Evolutionary conservation across 2,888 invertebrate species (phyloP).

Genomic region (Brachyptera putata): DNA sequence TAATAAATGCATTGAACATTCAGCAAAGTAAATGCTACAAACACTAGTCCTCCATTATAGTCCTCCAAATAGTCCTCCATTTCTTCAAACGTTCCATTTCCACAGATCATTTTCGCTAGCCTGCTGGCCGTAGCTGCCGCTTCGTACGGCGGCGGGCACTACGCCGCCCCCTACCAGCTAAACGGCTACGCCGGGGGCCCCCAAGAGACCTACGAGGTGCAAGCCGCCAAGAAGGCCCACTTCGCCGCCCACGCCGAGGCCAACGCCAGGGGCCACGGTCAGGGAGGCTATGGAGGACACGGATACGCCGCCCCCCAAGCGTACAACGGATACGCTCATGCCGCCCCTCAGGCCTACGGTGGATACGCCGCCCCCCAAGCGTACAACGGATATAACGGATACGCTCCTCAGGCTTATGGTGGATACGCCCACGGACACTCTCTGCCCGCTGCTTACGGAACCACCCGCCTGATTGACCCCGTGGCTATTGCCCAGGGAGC

Average conservation of each 20-base stretch:
- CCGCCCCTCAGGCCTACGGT: slow-evolving; percentile 47
- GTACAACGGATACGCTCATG: slow-evolving; percentile 32
- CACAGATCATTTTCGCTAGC: slow-evolving; percentile 44
- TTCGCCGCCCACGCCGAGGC: slow-evolving; percentile 36
- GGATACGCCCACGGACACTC: slow-evolving; percentile 14
- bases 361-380: slow-evolving; percentile 36
- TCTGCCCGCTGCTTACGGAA: slow-evolving; percentile 39
- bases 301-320: slow-evolving; percentile 28
- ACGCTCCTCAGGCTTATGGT: slow-evolving; percentile 27
- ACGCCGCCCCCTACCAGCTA: slow-evolving; percentile 44
- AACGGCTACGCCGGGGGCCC: too few species aligned
- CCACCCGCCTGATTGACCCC: slow-evolving; percentile 31
- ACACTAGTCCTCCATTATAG: too few species aligned
- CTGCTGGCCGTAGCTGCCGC: slow-evolving; percentile 51
- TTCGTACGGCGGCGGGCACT: slow-evolving; percentile 39
- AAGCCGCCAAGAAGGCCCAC: slow-evolving; percentile 37
- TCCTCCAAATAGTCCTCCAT: not conserved
- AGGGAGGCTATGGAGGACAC: too few species aligned
- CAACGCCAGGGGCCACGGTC: slow-evolving; percentile 27
- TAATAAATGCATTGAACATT: too few species aligned
- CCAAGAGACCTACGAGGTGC: slow-evolving; percentile 47
- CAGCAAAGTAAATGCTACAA: too few species aligned
- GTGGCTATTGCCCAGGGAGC: slow-evolving; percentile 22
- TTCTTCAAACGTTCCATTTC: slow-evolving; percentile 37
- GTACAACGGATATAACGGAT: slow-evolving; percentile 28